Base-by-base conservation (phyloP, 2,888 invertebrate species). In the Colostygia pectinataria region DNA sequence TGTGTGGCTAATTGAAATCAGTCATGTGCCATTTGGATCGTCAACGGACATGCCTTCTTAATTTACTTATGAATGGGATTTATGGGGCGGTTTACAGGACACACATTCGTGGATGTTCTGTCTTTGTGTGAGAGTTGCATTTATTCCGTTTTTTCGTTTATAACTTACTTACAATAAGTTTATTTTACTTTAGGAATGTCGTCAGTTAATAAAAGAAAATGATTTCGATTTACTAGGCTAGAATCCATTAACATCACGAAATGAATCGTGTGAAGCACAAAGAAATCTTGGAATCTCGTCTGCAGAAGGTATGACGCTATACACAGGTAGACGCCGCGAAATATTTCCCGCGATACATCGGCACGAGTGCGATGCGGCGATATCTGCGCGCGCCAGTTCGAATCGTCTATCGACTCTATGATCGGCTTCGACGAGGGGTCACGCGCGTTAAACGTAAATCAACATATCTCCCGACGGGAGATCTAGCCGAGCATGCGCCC, bases 361-460 rank as follows among this genome's bases (percentile, higher is more conserved):
- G 83, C 84, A 84, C 87, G 86, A 87, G 85, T 78, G 78, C 85
- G 88, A 88, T 89, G 79, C 77, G 80, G 74, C 79, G 89, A 89
- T 89, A 88, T 83, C 84, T 80, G 74, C 72, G 80, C 80, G 82
- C 83, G 78, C 74, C 74, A 81, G 82, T 83, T 77, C 76, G 83
- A 84, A 86, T 88, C 86, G 84, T 85, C 86, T 89, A 89, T 89
- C 89, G 83, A 82, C 64, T 78, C 85, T 86, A 87, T 87, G 87
- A 89, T 88, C 89, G 86, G 80, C 77, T 80, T 73, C 75, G 83
- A 74, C 80, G 81, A 83, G 81, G 72, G 89, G 90, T 90, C 90
- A 89, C 85, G 90, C 85, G 85, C 86, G 84, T 81, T 87, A 82
- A 88, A 87, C 89, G 89, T 90, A 90, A 90, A 90, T 89, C 90